Evolutionary conservation across 2,888 invertebrate genomes (phyloP).

Genomic region (Brachyopa scutellaris): DNA sequence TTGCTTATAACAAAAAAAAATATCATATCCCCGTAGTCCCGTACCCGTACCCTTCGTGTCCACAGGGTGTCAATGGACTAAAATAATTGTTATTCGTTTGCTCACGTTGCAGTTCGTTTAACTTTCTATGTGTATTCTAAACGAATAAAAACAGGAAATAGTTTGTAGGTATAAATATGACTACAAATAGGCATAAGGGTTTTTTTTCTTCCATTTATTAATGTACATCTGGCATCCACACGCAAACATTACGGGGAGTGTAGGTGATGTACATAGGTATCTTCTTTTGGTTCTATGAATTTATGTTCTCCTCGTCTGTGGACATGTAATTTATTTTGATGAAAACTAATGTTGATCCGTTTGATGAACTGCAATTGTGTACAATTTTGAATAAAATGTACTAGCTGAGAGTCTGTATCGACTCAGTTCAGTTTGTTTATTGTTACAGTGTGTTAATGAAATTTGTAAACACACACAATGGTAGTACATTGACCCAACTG

Average conservation of each 20-base stretch:
- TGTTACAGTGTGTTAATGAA: background rate
- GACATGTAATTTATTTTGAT: too few species aligned
- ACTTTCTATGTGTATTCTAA: background rate
- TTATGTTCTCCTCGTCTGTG: too few species aligned
- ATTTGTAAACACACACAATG: background rate
- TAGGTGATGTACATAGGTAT: background rate
- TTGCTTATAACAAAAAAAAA: background rate
- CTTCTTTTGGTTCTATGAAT: background rate
- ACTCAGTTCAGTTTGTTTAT: background rate
- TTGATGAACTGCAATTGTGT: too few species aligned
- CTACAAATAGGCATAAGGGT: background rate
- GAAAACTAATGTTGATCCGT: too few species aligned
- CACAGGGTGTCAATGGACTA: constrained; percentile 41
- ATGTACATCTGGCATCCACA: constrained; percentile 42
- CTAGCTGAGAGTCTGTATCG: too few species aligned
- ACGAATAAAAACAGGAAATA: constrained; percentile 5
- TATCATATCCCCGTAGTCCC: background rate
- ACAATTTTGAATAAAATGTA: too few species aligned
- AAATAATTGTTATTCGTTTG: constrained; percentile 19
- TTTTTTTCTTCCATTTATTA: background rate
- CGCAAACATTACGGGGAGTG: background rate
- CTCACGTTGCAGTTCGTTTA: constrained; percentile 15
- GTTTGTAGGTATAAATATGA: constrained; percentile 2
- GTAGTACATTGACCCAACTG: constrained; percentile 2
- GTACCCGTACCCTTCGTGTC: too few species aligned